Evolutionary conservation across 2,113 vertebrate genomes (phyloP), one percentile per base, ranked within the genome.

Genomic region (Albula goreensis): DNA sequence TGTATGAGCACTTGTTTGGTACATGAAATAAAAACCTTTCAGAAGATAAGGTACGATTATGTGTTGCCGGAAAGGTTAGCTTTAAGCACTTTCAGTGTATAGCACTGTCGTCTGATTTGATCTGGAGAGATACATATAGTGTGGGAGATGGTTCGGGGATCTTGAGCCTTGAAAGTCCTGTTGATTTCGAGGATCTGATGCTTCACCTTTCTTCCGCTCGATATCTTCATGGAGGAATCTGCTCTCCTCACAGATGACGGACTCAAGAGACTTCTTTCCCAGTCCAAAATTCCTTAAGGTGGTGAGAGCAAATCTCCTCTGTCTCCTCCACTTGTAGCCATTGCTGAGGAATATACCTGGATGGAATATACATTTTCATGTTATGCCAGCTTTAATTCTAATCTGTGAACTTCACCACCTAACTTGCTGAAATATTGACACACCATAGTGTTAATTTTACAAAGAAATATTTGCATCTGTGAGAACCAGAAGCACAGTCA

Each of bases 171-270:
- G 2, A 13, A 79, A 60, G n/a, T 50, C 50, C 50, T 4, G 19
- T 19, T n/a, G 10, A 50, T 15, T 81, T 4, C 50, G 31, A 41
- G 31, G 31, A 41, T 41, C 31, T 19, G 77, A 3, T 50, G 48
- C 77, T 53, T 80, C 63, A 98, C 97, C 97, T 82, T 92, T 94
- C 77, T 96, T 92, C 0, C 93, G 92, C 63, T 89, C 7, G 1
- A 99, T 93, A 0, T 0, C 94, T 0, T 97, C 94, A 22, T n/a
- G 86, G 0, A 99, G 95, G 83, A 56, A 90, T 0, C 0, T 11
- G 77, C 92, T 94, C 87, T 98, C 97, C 17, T 96, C 95, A 87
- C 94, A 94, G 78, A 98, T 96, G 13, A 91, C 92, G 79, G 94
- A 89, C 92, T 96, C 96, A 88, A 95, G 87, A 80, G 90, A 87